These are phyloP conservation scores for Drosophila azteca DNA, from an alignment of 1,140 invertebrate species.

Conservation along the genomic window DNA sequence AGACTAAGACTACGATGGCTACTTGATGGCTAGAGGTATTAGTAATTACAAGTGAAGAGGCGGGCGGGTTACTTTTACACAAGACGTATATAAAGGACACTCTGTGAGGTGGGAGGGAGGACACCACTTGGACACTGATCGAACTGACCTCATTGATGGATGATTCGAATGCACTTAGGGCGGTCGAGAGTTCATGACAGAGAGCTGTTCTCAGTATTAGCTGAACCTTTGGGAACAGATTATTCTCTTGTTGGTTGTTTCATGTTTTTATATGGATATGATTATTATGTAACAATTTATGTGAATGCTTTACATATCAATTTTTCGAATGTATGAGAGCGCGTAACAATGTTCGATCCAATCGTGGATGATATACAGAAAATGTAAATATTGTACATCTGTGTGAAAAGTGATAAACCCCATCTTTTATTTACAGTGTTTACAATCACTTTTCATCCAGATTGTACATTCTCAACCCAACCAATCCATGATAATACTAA, in stretches of 20 bases:
- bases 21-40: conserved; percentile 32
- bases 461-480: conserved; percentile 30
- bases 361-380: conserved; percentile 1
- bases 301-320: neutral
- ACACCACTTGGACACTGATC: conserved; percentile 56
- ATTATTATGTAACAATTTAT: conserved; percentile 21
- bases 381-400: no score
- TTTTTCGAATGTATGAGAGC: conserved; percentile 19
- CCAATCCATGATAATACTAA: conserved; percentile 50
- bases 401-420: neutral
- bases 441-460: conserved; percentile 57
- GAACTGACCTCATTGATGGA: conserved; percentile 77
- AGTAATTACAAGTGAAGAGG: conserved; percentile 21
- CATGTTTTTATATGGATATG: conserved; percentile 37
- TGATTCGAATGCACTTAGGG: conserved; percentile 74
- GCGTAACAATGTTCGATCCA: conserved; percentile 11
- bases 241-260: conserved; percentile 13
- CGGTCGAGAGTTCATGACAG: conserved; percentile 79
- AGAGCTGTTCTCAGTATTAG: conserved; percentile 81
- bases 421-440: no score
- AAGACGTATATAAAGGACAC: conserved; percentile 4
- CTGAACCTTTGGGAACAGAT: conserved; percentile 65
- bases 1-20: conserved; percentile 36
- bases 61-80: conserved; percentile 22
- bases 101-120: conserved; percentile 1